Evolutionary conservation across 2,113 vertebrate species (phyloP), one percentile per base, ranked within the genome.

Genomic region (Nematolebias whitei): DNA sequence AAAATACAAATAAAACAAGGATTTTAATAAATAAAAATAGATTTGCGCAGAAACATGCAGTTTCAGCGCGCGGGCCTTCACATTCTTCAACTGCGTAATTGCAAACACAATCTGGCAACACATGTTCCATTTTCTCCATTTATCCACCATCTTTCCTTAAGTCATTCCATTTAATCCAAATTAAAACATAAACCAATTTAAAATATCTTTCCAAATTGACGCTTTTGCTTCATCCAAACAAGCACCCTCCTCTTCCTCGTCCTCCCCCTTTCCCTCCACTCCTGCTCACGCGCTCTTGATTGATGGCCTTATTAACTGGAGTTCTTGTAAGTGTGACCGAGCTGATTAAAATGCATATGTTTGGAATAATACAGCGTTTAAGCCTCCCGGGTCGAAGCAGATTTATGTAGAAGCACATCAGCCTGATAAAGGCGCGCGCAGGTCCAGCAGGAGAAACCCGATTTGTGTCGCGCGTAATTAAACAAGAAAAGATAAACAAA

Each of bases 291-390:
- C 44, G 54, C 64, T 24, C 90, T 82, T 97, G 96, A 99, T 98
- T 98, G 96, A 99, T 98, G 93, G 95, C 94, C 96, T 98, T 98
- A 98, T 98, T 98, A 98, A 96, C 95, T 92, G 94, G 90, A 95
- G 95, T 95, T 97, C 96, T 96, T 98, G 96, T 99, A 97, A 96
- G 93, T 96, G 96, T 99, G 96, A 98, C 97, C 95, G 88, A 95
- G 92, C 93, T 96, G 95, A 98, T 98, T 98, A 96, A 95, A 92
- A 95, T 95, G 95, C 96, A 96, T 97, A 98, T 98, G 96, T 96
- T 96, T 95, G 95, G 95, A 95, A 96, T 98, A 98, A 97, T 96
- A 94, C 90, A 94, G 92, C 90, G 94, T 95, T 98, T 98, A 97
- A 96, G 94, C 93, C 94, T 93, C 91, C 85, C 64, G 83, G 74